Evolutionary conservation across 2,888 invertebrate genomes (phyloP).

Genomic region (Gonocerus acuteangulatus): DNA sequence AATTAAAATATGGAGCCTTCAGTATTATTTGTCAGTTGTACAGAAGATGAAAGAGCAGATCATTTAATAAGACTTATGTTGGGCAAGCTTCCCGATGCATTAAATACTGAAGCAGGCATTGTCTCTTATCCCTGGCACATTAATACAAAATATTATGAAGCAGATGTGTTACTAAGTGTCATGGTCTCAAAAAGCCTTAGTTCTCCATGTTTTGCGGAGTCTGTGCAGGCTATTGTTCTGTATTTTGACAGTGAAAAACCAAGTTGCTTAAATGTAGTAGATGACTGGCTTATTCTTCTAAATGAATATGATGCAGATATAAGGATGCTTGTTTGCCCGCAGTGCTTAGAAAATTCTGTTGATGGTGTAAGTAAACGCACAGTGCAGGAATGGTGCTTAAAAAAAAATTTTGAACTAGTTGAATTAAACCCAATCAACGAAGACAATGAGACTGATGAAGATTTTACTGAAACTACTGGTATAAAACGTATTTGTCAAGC

Average conservation of each 20-base stretch:
- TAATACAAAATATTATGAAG: slow-evolving; percentile 64
- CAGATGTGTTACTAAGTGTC: slow-evolving; percentile 53
- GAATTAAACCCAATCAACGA: slow-evolving; percentile 52
- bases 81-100: slow-evolving; percentile 19
- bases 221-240: slow-evolving; percentile 56
- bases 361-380: slow-evolving; percentile 41
- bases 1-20: too few species aligned
- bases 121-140: slow-evolving; percentile 48
- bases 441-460: slow-evolving; percentile 47
- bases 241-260: slow-evolving; percentile 51
- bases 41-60: slow-evolving; percentile 13
- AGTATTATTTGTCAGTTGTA: slow-evolving; percentile 33
- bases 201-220: slow-evolving; percentile 45
- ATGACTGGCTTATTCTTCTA: slow-evolving; percentile 46
- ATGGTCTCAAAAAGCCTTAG: slow-evolving; percentile 47
- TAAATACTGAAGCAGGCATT: slow-evolving; percentile 25
- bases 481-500: slow-evolving; percentile 61
- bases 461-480: slow-evolving; percentile 56
- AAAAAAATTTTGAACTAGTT: slow-evolving; percentile 60
- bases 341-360: slow-evolving; percentile 45
- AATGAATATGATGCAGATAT: slow-evolving; percentile 50
- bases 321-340: slow-evolving; percentile 52
- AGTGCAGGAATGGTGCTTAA: slow-evolving; percentile 59
- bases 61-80: slow-evolving; percentile 29
- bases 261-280: slow-evolving; percentile 43